Evolutionary conservation across 2,113 vertebrate genomes (phyloP), one percentile per base, ranked within the genome.

Genomic region (Mesitornis unicolor): DNA sequence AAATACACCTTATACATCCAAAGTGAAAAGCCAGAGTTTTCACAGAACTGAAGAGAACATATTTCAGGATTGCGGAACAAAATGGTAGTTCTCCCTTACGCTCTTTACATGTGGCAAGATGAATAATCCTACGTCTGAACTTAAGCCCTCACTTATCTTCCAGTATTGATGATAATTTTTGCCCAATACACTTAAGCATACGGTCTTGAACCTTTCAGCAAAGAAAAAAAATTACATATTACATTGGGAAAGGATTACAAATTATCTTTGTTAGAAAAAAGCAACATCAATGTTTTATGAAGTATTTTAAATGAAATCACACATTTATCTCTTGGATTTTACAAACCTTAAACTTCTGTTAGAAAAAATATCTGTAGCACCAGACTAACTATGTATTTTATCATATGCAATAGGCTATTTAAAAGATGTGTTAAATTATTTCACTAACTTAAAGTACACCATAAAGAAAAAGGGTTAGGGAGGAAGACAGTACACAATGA

Each of bases 21-120:
- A 68, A 96, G 90, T 84, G 92, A 95, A 97, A 96, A 93, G 95
- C 73, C 89, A 76, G 81, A 79, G 73, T 93, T 96, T 90, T 81
- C 93, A 92, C 57, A 40, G 56, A 67, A 60, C 76, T 78, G 13
- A 86, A 67, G 50, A 80, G 82, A 87, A 64, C 82, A 48, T 61
- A 82, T 80, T 94, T 91, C 61, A 73, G 28, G 56, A 20, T 3
- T 40, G 22, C 4, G 36, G 73, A 87, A 76, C 86, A 94, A 94
- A 97, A 94, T 81, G 65, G 76, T 68, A 90, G 69, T 4, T 87
- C 61, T 71, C 29, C 76, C 28, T 86, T 35, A 47, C 0, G 1
- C 51, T 81, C 40, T 77, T 86, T 57, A 84, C 51, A 15, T n/a
- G 67, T 56, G 69, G 76, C 36, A 81, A 82, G 65, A 94, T 53